Evolutionary conservation across 1,140 invertebrate species (phyloP).

Genomic region (Drosophila gunungcola): DNA sequence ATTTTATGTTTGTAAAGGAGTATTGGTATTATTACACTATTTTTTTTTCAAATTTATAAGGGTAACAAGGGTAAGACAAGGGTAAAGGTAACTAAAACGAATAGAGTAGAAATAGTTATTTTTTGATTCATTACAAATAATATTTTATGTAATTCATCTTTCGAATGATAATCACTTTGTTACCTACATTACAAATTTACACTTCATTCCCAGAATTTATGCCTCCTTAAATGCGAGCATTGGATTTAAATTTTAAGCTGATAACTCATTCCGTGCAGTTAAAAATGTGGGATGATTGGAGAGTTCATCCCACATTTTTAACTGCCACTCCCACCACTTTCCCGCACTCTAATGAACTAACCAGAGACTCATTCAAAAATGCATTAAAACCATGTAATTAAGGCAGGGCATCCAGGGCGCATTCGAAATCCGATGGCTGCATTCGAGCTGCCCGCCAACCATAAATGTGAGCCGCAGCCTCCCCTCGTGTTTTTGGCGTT

Average conservation of each 20-base stretch:
- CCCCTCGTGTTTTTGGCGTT: neutral
- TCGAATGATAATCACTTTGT: too few species aligned
- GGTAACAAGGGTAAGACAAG: too few species aligned
- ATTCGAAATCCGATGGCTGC: slow-evolving; percentile 17
- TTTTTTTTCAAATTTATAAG: too few species aligned
- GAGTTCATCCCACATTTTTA: neutral
- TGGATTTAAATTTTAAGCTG: neutral
- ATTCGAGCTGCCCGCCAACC: slow-evolving; percentile 22
- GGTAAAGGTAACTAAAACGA: neutral
- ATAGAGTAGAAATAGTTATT: neutral
- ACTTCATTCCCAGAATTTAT: too few species aligned
- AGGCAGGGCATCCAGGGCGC: slow-evolving; percentile 6
- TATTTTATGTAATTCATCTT: too few species aligned
- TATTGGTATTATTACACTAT: too few species aligned
- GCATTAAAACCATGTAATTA: slow-evolving; percentile 49
- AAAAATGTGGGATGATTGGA: too few species aligned
- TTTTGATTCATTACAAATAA: neutral
- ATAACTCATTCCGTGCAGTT: neutral
- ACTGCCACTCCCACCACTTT: neutral
- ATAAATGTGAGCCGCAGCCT: slow-evolving; percentile 22
- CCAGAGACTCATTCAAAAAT: slow-evolving; percentile 30
- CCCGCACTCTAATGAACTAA: slow-evolving; percentile 26
- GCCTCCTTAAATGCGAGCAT: too few species aligned
- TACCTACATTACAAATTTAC: too few species aligned
- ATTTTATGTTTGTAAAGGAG: too few species aligned